Evolutionary conservation across 53 echinoderm and acorn worm genomes (phyloP), one percentile per base, ranked within the genome.

Genomic region (Pentamera pediparva): DNA sequence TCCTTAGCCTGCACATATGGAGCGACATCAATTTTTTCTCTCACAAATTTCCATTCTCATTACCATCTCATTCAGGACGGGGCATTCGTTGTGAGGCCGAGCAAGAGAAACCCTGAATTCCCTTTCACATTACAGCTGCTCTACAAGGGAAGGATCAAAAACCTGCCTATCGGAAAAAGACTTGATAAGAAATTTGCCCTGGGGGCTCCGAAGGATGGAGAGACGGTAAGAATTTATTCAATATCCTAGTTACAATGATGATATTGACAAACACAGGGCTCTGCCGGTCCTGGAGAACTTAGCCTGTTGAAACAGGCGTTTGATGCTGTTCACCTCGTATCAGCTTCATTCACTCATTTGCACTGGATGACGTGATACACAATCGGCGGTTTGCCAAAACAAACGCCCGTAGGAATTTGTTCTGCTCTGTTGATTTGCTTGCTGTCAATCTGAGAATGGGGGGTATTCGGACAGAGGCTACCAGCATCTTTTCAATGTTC

Each of bases 191-290:
- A 82, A 52, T 96, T 73, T 62, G 91, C 88, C 3, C 83, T 96
- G 1, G 96, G 96, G 28, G 75, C 75, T 19, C 59, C 37, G 61
- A 96, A 96, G 56, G 85, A 87, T 12, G 85, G 82, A 60, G 96
- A 96, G 83, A 39, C 63, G 91, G 96, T 96, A 74, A 56, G 87
- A n/a, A n/a, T n/a, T n/a, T n/a, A n/a, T n/a, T n/a, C n/a, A n/a
- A n/a, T n/a, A n/a, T n/a, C n/a, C n/a, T n/a, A n/a, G n/a, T n/a
- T n/a, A n/a, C n/a, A n/a, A n/a, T n/a, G n/a, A n/a, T n/a, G n/a
- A n/a, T n/a, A n/a, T n/a, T n/a, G n/a, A n/a, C n/a, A n/a, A n/a
- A n/a, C n/a, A n/a, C n/a, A n/a, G n/a, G n/a, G n/a, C n/a, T n/a
- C n/a, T n/a, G n/a, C n/a, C n/a, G n/a, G n/a, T n/a, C n/a, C n/a